Base-by-base conservation (phyloP, 2,888 invertebrate genomes). In the Julus scandinavius region DNA sequence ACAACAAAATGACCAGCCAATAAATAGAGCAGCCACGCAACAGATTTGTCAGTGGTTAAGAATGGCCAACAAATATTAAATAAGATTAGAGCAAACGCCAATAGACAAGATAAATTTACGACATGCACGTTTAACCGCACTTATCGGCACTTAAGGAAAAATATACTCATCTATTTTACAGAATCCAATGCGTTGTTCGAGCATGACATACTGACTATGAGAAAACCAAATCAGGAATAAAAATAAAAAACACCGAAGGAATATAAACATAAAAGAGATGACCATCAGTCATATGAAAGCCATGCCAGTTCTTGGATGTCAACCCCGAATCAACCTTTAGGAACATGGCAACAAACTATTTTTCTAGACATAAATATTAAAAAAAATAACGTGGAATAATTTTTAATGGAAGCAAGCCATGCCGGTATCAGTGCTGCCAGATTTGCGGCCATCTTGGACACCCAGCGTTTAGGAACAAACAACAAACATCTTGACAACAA, bases 31-130 rank as follows among this genome's bases (percentile, higher is more conserved):
- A 40, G 80, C 80, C 80, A 80, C 38, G 38, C 38, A 80, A 80
- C 80, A 80, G 80, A 80, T 80, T 80, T 80, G 80, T 80, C 80
- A 80, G 80, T 80, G 80, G 80, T 80, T 80, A 80, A 80, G 80
- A 80, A 80, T 80, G 80, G 80, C 80, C 80, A 80, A 80, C 80
- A 80, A 80, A 80, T 40, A 80, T 80, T 38, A 80, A 80, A 40
- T 80, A 80, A 80, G 80, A 80, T 80, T 80, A 80, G 80, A 29
- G 80, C 80, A 38, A 80, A 80, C 80, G 38, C 38, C 80, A 80
- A 80, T 80, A 80, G 80, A 80, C 80, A 38, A 80, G 72, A 80
- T 80, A 80, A 80, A 80, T 80, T 80, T 80, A 80, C 38, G 80
- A 80, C 38, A 40, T 13, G 80, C 80, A 40, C 80, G 80, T 80